A percentile compares a stretch with the other conserved stretches of the same genome.
phyloP scores from a whole-genome alignment of 2,113 vertebrate species.

The Etheostoma cragini region DNA sequence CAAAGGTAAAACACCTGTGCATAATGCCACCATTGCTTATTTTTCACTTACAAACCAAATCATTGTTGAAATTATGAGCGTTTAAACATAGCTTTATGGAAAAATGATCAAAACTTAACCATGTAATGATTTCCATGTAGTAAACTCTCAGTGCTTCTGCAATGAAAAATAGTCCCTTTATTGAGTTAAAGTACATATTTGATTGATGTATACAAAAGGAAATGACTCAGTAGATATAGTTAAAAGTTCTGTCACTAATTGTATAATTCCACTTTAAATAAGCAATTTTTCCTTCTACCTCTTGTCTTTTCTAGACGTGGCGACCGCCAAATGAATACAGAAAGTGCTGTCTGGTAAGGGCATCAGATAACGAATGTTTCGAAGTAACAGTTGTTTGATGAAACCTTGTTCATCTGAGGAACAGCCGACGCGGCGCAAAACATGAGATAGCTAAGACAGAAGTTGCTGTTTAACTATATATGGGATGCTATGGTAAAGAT shows the following conservation, averaged over 20 bases:
- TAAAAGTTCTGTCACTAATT: neutral
- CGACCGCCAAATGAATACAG: slow-evolving; percentile 70
- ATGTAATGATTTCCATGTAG: neutral
- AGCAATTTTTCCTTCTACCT: neutral
- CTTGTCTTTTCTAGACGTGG: slow-evolving; percentile 69
- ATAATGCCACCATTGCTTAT: slow-evolving; percentile 2
- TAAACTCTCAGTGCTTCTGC: neutral
- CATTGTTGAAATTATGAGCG: neutral
- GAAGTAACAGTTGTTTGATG: slow-evolving; percentile 81
- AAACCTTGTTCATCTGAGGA: slow-evolving; percentile 7
- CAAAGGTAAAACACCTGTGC: slow-evolving; percentile 67
- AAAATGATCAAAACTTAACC: slow-evolving; percentile 1
- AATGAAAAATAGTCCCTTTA: neutral
- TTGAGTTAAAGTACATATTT: neutral
- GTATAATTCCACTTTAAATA: neutral
- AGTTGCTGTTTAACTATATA: slow-evolving; percentile 31
- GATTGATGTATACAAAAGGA: slow-evolving; percentile 11
- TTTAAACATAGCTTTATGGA: neutral
- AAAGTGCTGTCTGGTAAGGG: slow-evolving; percentile 70
- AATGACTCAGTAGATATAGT: neutral
- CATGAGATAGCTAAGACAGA: slow-evolving; percentile 2
- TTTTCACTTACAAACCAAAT: slow-evolving; percentile 50
- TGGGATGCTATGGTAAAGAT: neutral
- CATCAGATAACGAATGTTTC: slow-evolving; percentile 76
- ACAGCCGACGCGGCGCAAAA: neutral